phyloP scores from a whole-genome alignment of 2,888 invertebrate genomes.

The Thereva unica region DNA sequence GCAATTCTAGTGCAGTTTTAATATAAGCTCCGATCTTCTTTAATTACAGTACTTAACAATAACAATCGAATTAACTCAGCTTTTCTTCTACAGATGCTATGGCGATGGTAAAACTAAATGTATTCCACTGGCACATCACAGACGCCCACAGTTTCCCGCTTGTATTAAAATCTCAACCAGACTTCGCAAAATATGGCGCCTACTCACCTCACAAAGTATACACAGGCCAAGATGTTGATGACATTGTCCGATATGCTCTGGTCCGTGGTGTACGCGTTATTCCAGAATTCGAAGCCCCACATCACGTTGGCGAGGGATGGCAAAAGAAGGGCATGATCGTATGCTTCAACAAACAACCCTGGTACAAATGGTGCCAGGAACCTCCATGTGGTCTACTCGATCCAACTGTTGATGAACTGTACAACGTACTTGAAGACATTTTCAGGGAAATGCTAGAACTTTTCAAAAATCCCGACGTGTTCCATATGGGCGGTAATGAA shows the following conservation, averaged over 20 bases:
- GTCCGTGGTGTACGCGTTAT: constrained; percentile 81
- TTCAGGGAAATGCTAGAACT: constrained; percentile 72
- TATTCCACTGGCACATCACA: no score
- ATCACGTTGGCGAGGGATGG: constrained; percentile 88
- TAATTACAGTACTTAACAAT: no score
- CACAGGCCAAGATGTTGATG: constrained; percentile 60
- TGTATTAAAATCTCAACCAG: no score
- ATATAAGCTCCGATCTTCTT: no score
- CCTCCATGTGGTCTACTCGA: constrained; percentile 85
- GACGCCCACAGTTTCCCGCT: no score
- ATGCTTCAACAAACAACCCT: constrained; percentile 76
- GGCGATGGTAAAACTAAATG: constrained; percentile 88
- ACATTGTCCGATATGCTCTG: constrained; percentile 69
- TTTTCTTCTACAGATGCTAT: constrained; percentile 80
- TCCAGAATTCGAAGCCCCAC: constrained; percentile 92
- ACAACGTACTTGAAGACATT: constrained; percentile 70
- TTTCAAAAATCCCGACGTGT: constrained; percentile 66
- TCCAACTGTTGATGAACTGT: no score
- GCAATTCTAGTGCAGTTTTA: no score
- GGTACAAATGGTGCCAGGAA: constrained; percentile 73
- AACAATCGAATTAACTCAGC: no score
- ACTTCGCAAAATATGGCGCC: no score
- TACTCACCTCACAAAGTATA: no score
- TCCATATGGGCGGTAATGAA: constrained; percentile 90
- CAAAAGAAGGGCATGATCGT: constrained; percentile 70